A percentile compares a stretch with the other conserved stretches of the same genome.
Conservation (phyloP, 2,113 vertebrate genomes). For the Lynx canadensis region DNA sequence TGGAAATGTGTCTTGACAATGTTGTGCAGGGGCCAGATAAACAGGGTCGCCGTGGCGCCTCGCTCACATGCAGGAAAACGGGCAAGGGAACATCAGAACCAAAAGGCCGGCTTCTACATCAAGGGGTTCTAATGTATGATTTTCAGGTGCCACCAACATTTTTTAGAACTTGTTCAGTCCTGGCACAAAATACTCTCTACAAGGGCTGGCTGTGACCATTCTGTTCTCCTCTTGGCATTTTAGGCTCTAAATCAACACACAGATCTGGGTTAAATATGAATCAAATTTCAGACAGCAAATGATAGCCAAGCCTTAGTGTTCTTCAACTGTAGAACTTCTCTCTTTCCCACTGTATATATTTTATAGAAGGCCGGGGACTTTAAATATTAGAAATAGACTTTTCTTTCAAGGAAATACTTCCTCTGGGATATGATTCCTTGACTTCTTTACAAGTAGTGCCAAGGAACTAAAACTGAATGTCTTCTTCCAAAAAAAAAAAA, state of each 20-base stretch:
- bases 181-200: conserved; percentile 44
- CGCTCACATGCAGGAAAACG: conserved; percentile 64
- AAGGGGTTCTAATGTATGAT: conserved; percentile 42
- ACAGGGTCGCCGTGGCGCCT: conserved; percentile 84
- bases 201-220: conserved; percentile 58
- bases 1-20: conserved; percentile 98
- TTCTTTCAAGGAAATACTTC: conserved; percentile 66
- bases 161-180: conserved; percentile 27
- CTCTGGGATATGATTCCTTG: neutral
- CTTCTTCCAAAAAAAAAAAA: neutral
- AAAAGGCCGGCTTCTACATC: conserved; percentile 53
- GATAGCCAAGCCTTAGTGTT: neutral
- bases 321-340: conserved; percentile 37
- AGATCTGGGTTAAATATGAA: conserved; percentile 68
- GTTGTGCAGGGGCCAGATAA: conserved; percentile 89
- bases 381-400: conserved; percentile 59
- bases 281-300: conserved; percentile 49
- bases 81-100: conserved; percentile 61
- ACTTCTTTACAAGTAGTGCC: neutral
- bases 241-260: conserved; percentile 20
- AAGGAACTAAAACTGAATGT: neutral
- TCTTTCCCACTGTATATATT: conserved; percentile 51
- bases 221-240: conserved; percentile 62
- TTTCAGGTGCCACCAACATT: conserved; percentile 49
- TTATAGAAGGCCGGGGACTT: neutral